Conservation (phyloP, 2,888 invertebrate species). For the Drosophila kuntzei region DNA sequence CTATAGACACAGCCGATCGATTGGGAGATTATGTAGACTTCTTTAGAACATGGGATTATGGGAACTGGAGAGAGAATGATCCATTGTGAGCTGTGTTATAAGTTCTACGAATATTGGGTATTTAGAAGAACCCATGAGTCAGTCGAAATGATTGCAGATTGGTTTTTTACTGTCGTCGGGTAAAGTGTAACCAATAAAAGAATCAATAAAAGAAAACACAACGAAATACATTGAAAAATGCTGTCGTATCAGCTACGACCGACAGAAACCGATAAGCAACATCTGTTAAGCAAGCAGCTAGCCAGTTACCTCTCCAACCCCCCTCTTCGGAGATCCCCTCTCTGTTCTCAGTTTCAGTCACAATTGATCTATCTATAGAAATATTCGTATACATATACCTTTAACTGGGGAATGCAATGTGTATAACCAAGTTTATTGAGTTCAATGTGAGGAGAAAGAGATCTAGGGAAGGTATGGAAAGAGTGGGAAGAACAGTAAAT, state of each 20-base stretch:
- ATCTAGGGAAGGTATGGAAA: neutral
- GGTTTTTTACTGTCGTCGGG: slow-evolving; percentile 25
- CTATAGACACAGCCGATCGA: neutral
- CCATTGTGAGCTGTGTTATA: slow-evolving; percentile 2
- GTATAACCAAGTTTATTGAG: slow-evolving; percentile 20
- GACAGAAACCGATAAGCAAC: slow-evolving; percentile 63
- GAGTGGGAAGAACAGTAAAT: neutral
- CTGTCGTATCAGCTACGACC: slow-evolving; percentile 60
- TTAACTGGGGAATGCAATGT: slow-evolving; percentile 23
- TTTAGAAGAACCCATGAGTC: slow-evolving; percentile 39
- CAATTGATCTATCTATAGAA: slow-evolving; percentile 64
- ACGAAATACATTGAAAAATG: slow-evolving; percentile 38
- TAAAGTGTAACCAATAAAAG: slow-evolving; percentile 42
- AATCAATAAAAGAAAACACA: slow-evolving; percentile 26
- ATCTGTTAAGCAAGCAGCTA: slow-evolving; percentile 61
- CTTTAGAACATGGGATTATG: slow-evolving; percentile 7
- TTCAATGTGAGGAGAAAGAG: neutral
- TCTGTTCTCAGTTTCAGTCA: slow-evolving; percentile 10
- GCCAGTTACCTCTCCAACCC: neutral
- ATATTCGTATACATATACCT: slow-evolving; percentile 1
- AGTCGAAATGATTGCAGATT: slow-evolving; percentile 47
- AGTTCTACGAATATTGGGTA: slow-evolving; percentile 20
- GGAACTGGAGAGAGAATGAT: slow-evolving; percentile 9
- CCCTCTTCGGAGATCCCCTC: neutral
- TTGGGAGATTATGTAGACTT: slow-evolving; percentile 4